These are phyloP conservation scores for Steinernema khuongi DNA, from an alignment of 1,140 invertebrate genomes.

Conservation along the genomic window DNA sequence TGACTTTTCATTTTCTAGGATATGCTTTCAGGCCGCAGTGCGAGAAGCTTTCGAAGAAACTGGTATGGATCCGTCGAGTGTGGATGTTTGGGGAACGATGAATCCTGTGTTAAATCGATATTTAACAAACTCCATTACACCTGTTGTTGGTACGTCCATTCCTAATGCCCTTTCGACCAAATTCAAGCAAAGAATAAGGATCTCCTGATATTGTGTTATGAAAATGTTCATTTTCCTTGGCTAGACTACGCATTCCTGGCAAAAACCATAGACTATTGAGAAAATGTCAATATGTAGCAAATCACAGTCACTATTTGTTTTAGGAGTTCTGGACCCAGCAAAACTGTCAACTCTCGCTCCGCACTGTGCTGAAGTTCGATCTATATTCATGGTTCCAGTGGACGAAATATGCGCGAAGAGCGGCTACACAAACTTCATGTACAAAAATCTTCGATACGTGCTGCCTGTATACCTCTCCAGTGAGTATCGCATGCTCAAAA, in stretches of 20 bases:
- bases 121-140: not conserved
- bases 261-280: too few relatives aligned
- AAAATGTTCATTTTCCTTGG: too few relatives aligned
- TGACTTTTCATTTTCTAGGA: not conserved
- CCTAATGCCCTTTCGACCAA: too few relatives aligned
- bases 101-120: conserved; percentile 1
- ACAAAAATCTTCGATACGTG: not conserved
- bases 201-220: not conserved
- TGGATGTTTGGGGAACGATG: not conserved
- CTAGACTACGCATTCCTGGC: too few relatives aligned
- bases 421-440: not conserved
- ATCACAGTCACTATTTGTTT: not conserved
- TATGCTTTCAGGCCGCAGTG: not conserved
- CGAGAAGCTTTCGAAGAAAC: conserved; percentile 1
- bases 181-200: not conserved
- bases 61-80: not conserved
- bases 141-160: not conserved
- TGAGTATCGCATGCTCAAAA: not conserved
- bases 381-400: conserved; percentile 4
- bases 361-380: not conserved
- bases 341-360: not conserved
- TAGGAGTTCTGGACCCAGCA: not conserved
- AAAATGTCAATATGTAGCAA: too few relatives aligned
- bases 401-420: conserved; percentile 5
- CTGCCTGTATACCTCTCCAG: not conserved